Evolutionary conservation across 64 coral and sea anemone genomes (phyloP), one percentile per base, ranked within the genome.

Genomic region (Stylophora pistillata): DNA sequence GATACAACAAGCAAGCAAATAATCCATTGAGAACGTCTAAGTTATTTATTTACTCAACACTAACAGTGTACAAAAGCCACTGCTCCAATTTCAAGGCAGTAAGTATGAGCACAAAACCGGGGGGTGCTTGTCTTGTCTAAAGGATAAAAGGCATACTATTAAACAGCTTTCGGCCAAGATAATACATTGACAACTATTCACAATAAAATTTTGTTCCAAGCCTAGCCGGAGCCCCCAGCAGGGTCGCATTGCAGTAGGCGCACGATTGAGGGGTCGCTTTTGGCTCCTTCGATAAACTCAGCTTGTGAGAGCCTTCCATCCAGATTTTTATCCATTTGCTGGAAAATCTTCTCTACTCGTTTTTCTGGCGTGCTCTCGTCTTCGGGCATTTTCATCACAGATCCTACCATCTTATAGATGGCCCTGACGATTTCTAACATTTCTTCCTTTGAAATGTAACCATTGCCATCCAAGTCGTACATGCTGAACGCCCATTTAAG

Each of bases 401-500:
- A 71, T 15, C 90, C 90, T 32, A 91, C 90, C 90, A 91, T 91
- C 75, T 91, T 91, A 74, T 91, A 91, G 62, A 91, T 91, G 27
- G 90, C 90, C 85, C 74, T 80, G 30, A 93, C 84, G 34, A 93
- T 88, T 11, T 93, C 86, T 66, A 93, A 55, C 92, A 89, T 89
- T 32, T 90, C 93, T 13, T 94, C 74, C 57, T 69, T 90, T 26
- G 93, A 86, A 73, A 94, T 94, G 75, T 87, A 90, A 11, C 93
- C 93, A 81, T 94, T 94, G 14, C 82, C 88, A 26, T 94, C 93
- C 5, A 90, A 63, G 68, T 94, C 93, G 74, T 94, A 94, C 93
- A 94, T 94, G 80, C 89, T 94, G 68, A 94, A 94, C 0, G 93
- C 93, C 93, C 93, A 94, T 53, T 90, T 90, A 29, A 94, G 75